Percentiles rank a stretch among this genome's conserved stretches.
These are phyloP conservation scores for Tethya wilhelma DNA, from an alignment of 37 sponge, comb jelly and placozoan genomes.

Conservation along the genomic window DNA sequence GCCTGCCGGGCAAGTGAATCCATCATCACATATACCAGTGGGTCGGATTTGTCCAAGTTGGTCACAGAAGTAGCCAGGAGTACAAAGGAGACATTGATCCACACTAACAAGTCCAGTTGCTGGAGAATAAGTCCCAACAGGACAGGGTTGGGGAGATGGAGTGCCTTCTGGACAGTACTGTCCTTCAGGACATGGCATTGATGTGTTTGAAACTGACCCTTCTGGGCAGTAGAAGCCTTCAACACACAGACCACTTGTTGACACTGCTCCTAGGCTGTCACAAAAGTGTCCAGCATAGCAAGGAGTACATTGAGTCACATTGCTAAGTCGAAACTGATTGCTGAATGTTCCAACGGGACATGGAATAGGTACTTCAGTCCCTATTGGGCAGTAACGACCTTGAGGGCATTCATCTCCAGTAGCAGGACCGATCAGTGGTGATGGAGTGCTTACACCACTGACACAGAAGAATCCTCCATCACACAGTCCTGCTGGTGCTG, in stretches of 20 bases:
- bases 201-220: background rate
- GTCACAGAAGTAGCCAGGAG: background rate
- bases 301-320: background rate
- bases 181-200: background rate
- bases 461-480: background rate
- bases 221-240: background rate
- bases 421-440: background rate
- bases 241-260: background rate
- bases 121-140: background rate
- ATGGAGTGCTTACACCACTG: background rate
- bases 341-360: conserved; percentile 3
- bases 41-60: background rate
- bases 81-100: background rate
- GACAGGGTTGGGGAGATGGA: background rate
- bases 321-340: background rate
- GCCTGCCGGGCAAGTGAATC: background rate
- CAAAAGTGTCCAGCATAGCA: background rate
- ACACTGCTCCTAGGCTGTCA: background rate
- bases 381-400: background rate
- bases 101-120: background rate
- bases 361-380: background rate
- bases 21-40: conserved; percentile 3
- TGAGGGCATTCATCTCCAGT: background rate
- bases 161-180: background rate
- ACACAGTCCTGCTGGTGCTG: background rate